Evolutionary conservation across 2,113 vertebrate species (phyloP).

Genomic region (Apodemus speciosus): DNA sequence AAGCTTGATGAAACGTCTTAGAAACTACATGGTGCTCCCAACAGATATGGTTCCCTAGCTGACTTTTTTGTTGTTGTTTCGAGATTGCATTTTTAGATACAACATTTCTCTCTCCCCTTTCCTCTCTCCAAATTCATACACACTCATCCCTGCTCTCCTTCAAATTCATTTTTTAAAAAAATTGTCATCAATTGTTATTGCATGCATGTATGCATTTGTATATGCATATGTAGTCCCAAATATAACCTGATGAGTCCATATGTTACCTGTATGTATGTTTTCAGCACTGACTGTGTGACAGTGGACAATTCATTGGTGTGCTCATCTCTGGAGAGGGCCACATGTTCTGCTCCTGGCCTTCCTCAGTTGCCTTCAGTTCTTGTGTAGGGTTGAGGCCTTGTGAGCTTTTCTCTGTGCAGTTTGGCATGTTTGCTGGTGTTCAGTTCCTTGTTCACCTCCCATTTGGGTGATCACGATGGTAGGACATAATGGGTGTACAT

Average conservation of each 20-base stretch:
- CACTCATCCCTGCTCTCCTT: background rate
- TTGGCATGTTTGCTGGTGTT: background rate
- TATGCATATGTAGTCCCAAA: background rate
- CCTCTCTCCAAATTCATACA: background rate
- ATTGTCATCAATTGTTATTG: background rate
- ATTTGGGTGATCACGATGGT: background rate
- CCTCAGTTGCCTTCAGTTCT: background rate
- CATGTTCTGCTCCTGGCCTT: background rate
- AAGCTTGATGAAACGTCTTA: background rate
- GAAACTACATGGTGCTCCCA: background rate
- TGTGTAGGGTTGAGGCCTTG: background rate
- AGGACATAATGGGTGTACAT: background rate
- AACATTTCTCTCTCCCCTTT: background rate
- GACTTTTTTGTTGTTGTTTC: background rate
- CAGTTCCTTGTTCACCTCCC: background rate
- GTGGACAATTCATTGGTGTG: background rate
- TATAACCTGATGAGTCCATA: background rate
- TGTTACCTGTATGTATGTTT: background rate
- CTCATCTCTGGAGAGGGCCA: background rate
- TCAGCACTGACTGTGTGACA: background rate
- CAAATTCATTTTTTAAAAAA: background rate
- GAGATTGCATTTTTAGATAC: background rate
- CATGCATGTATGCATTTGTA: background rate
- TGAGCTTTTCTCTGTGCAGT: background rate
- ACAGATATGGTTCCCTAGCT: background rate